Evolutionary conservation across 2,797 vertebrate genomes (phyloP).

Genomic region (Gallinago stenura): DNA sequence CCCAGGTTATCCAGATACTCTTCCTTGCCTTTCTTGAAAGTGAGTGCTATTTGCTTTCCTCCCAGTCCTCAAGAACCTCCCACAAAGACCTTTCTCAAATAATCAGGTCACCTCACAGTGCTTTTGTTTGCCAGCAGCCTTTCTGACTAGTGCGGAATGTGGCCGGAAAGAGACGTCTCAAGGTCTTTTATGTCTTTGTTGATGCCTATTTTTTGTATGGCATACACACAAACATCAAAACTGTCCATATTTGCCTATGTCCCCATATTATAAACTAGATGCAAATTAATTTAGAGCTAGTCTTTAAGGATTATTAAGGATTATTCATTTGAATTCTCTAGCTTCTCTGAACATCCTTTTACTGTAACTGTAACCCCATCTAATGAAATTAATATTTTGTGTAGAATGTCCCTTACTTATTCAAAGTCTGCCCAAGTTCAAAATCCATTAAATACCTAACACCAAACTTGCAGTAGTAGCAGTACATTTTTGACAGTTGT

Average conservation of each 20-base stretch:
- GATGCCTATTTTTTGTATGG: neutral
- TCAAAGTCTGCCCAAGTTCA: constrained; percentile 52
- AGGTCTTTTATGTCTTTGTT: neutral
- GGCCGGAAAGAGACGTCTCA: neutral
- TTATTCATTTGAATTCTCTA: neutral
- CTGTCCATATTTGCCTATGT: neutral
- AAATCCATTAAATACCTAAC: constrained; percentile 17
- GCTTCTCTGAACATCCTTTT: constrained; percentile 35
- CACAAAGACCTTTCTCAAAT: neutral
- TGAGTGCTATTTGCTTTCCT: neutral
- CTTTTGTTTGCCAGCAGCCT: neutral
- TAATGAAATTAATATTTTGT: constrained; percentile 49
- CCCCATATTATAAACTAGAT: neutral
- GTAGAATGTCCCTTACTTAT: constrained; percentile 39
- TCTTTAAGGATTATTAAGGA: neutral
- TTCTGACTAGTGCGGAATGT: neutral
- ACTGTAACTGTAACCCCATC: neutral
- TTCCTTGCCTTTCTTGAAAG: neutral
- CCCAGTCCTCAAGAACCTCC: neutral
- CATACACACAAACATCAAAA: neutral
- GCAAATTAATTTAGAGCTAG: neutral
- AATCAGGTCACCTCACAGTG: neutral
- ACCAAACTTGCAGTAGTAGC: neutral
- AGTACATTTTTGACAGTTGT: constrained; percentile 34
- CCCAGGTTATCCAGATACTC: neutral